Conservation (phyloP, 2,888 invertebrate genomes). For the Matsumyia berberina region DNA sequence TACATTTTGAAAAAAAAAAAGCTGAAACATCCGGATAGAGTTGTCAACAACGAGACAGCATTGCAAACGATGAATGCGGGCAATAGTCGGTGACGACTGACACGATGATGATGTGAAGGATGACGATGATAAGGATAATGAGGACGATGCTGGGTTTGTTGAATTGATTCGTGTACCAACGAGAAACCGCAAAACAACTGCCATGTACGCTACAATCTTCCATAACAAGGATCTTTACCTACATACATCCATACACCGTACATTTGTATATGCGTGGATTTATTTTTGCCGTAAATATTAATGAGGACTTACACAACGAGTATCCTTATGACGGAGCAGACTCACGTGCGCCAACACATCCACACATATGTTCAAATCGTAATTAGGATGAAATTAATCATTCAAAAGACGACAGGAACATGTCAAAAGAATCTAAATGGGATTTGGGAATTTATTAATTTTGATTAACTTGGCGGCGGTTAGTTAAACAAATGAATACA, state of each 20-base stretch:
- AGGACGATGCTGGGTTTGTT: conserved; percentile 11
- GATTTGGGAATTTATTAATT: conserved; percentile 23
- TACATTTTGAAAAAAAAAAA: conserved; percentile 16
- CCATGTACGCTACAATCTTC: neutral
- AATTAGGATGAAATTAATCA: conserved; percentile 61
- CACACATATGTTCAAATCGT: conserved; percentile 5
- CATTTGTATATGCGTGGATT: conserved; percentile 24
- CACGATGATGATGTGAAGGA: neutral
- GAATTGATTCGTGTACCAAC: conserved; percentile 45
- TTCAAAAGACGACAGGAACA: conserved; percentile 39
- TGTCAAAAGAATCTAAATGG: conserved; percentile 24
- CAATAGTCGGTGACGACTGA: conserved; percentile 33
- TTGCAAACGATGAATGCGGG: neutral
- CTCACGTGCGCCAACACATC: neutral
- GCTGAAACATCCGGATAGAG: neutral
- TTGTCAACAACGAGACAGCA: no score
- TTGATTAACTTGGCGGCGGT: conserved; percentile 15
- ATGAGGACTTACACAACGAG: conserved; percentile 1
- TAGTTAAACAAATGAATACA: conserved; percentile 23
- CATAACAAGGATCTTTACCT: conserved; percentile 24
- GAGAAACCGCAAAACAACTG: neutral
- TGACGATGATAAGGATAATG: conserved; percentile 11
- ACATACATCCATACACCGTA: neutral
- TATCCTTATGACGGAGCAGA: neutral
- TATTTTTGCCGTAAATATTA: conserved; percentile 32